Base-by-base conservation (phyloP, 2,113 vertebrate genomes). In the Centropus bengalensis region DNA sequence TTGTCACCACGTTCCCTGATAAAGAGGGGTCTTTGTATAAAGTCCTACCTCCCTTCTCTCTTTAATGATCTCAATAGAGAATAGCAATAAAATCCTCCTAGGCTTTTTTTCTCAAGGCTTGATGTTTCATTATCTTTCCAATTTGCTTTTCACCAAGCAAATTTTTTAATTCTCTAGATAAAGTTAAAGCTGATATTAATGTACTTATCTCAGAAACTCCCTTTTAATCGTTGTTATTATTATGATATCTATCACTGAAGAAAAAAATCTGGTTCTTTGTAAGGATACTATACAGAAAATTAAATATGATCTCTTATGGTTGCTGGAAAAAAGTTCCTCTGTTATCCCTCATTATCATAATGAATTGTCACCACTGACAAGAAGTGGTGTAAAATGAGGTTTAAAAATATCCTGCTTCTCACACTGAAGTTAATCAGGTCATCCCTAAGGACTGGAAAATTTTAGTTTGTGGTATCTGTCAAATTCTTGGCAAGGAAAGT, bases 331-430 rank as follows among this genome's bases (percentile, higher is more conserved):
- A 78, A 14, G 5, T 70, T 93, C 23, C 44, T 84, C 30, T 66
- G 56, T 93, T 91, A 93, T 83, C 56, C 30, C 62, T 93, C 85
- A 88, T 95, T 90, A 91, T 47, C 82, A 91, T 95, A 94, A 96
- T 91, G 60, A 93, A 86, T 83, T 93, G 40, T 88, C 79, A 81
- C 44, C 60, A 74, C 71, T 83, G 79, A 80, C 56, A 94, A 90
- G 82, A 89, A 74, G 67, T 0, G 0, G 24, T 91, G 7, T 63
- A 94, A 94, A 88, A 90, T 60, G 21, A 64, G 40, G 19, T 81
- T 88, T 96, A 86, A 96, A 97, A 97, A 95, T 94, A 95, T 78
- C 79, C 56, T 47, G 21, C 63, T 80, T 79, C 49, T 88, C 64
- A 86, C 58, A 49, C 24, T 68, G 15, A 93, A 96, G 71, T 83